phyloP scores from a whole-genome alignment of 2,113 vertebrate genomes.

The Herpailurus yagouaroundi region DNA sequence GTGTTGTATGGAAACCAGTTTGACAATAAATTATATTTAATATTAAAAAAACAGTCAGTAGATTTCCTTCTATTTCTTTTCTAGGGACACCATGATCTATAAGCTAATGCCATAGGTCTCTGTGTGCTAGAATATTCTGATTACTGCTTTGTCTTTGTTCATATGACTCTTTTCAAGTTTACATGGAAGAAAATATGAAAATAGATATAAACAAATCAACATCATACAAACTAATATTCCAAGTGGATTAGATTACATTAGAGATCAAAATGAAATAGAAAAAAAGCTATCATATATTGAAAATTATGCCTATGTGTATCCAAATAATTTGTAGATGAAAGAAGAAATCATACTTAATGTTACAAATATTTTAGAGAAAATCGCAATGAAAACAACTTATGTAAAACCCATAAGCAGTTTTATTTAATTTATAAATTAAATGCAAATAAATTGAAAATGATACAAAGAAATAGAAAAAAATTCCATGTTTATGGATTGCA shows the following conservation, averaged over 20 bases:
- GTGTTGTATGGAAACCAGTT: no score
- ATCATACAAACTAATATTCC: background rate
- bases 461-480: background rate
- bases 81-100: background rate
- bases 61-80: background rate
- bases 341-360: background rate
- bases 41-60: background rate
- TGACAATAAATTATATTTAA: no score
- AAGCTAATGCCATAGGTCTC: background rate
- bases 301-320: background rate
- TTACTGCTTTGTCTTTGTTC: background rate
- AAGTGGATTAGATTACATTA: background rate
- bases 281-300: background rate
- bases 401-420: background rate
- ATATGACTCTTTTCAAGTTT: background rate
- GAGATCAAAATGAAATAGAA: background rate
- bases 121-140: background rate
- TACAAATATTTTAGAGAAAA: background rate
- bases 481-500: background rate
- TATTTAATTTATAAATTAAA: background rate
- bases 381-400: background rate
- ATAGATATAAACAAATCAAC: background rate
- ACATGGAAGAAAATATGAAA: background rate
- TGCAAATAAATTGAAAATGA: background rate
- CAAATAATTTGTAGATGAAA: background rate